Conservation (phyloP, 2,888 invertebrate species). For the Stenoptilia bipunctidactyla region DNA sequence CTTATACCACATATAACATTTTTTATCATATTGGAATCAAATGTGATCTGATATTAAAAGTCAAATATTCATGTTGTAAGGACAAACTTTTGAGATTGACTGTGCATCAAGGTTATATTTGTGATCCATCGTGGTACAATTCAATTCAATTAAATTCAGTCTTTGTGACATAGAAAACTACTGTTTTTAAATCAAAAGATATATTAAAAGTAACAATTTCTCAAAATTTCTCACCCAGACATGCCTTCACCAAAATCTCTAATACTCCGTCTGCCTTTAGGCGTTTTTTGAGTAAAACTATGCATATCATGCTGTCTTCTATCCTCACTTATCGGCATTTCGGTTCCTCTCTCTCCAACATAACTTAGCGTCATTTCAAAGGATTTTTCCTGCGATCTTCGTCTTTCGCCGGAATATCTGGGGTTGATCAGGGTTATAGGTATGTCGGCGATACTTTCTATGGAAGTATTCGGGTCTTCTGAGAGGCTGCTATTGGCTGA, state of each 20-base stretch:
- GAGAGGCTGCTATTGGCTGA: constrained; percentile 57
- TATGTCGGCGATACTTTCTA: constrained; percentile 60
- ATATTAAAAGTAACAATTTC: background rate
- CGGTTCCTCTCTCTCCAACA: constrained; percentile 9
- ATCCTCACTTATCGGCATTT: constrained; percentile 1
- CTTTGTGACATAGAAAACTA: no score
- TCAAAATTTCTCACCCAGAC: constrained; percentile 17
- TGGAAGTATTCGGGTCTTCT: constrained; percentile 50
- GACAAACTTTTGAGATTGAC: no score
- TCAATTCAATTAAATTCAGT: no score
- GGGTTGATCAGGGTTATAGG: constrained; percentile 53
- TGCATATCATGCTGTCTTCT: constrained; percentile 4
- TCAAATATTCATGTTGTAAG: no score
- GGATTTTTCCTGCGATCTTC: constrained; percentile 10
- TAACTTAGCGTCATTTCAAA: constrained; percentile 10
- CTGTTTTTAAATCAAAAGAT: no score
- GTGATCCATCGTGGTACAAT: no score
- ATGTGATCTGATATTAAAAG: no score
- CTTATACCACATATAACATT: no score
- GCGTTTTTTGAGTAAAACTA: constrained; percentile 20
- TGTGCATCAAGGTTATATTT: no score
- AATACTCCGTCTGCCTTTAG: constrained; percentile 37
- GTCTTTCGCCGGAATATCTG: constrained; percentile 32
- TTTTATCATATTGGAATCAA: no score
- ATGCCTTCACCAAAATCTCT: constrained; percentile 30